Base-by-base conservation (phyloP, 2,888 invertebrate species). In the Melanostoma mellinum region DNA sequence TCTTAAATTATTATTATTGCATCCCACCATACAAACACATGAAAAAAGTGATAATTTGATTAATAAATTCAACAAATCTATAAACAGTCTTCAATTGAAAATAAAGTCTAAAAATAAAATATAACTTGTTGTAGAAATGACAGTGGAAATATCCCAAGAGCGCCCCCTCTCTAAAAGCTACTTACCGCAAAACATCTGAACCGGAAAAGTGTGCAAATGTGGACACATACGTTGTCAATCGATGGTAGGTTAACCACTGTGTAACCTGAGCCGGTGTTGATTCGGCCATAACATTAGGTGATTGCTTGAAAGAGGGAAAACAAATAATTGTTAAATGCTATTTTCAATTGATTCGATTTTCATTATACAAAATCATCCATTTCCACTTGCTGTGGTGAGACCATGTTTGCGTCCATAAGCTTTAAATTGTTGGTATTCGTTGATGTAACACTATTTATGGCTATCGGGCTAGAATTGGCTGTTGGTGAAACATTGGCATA, bases 171-270 rank as follows among this genome's bases (percentile, higher is more conserved):
- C 20, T 20, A 20, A 20, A 20, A 20, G 44, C 30, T 53, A 86
- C 87, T 87, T 84, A 94, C 90, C 97, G 94, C 86, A 98, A 92
- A 89, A 99, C 93, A 92, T 99, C 98, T 30, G 96, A 94, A 20
- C 97, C 98, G 44, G 96, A 95, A 92, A 97, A 98, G 89, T 95
- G 96, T 79, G 95, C 93, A 90, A 98, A 97, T 0, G 96, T 95
- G 65, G 94, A 92, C 32, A 94, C 92, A 90, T 96, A 96, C 63
- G 95, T 93, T 0, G 93, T 93, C 92, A 98, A 97, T 84, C 97
- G 94, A 88, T 97, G 94, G 4, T 92, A 92, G 6, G 94, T 93
- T 74, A 98, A 92, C 98, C 98, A 98, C 78, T 94, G 93, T 60
- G 93, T 93, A 2, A 97, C 96, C 89, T 97, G 95, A 20, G 93